Evolutionary conservation across 2,113 vertebrate species (phyloP), one percentile per base, ranked within the genome.

Genomic region (Sinocyclocheilus anophthalmus): DNA sequence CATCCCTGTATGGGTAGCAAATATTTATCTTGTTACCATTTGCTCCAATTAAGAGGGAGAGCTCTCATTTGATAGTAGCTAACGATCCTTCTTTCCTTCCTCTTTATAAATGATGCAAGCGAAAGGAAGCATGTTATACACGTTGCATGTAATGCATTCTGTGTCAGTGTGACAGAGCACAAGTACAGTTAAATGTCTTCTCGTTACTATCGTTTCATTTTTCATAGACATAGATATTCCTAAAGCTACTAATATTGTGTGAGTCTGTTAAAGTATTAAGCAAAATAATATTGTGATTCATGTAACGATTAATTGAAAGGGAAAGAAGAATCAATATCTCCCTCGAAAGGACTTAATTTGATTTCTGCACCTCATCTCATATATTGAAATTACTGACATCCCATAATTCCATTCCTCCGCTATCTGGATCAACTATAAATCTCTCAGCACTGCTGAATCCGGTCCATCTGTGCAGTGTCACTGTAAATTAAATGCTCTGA

Each of bases 231-330:
- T 39, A 37, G n/a, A 26, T 2, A 33, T 48, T 33, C 3, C 14
- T 57, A 24, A 22, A 55, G 69, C 65, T 80, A 18, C 81, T 26
- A 79, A 63, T 48, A 39, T 39, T 69, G n/a, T 50, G 55, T 18
- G 12, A 7, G 30, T 20, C 11, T 87, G 45, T 67, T 55, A 42
- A 76, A 76, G 22, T 53, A 76, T 67, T 2, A 69, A 37, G 42
- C 48, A 16, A 30, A 76, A 30, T 63, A 76, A 65, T 84, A 65
- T 22, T 48, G 55, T 53, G 59, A 85, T 65, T 50, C 14, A n/a
- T 85, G 10, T 78, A 77, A 67, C 16, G 4, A 24, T 65, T 85
- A 53, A 85, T 65, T 67, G n/a, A 85, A 85, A 53, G 13, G 33
- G 70, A 81, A 81, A 2, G 8, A 9, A 12, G n/a, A 20, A 55